phyloP scores from a whole-genome alignment of 2,113 vertebrate genomes.

The Pelodiscus sinensis region DNA sequence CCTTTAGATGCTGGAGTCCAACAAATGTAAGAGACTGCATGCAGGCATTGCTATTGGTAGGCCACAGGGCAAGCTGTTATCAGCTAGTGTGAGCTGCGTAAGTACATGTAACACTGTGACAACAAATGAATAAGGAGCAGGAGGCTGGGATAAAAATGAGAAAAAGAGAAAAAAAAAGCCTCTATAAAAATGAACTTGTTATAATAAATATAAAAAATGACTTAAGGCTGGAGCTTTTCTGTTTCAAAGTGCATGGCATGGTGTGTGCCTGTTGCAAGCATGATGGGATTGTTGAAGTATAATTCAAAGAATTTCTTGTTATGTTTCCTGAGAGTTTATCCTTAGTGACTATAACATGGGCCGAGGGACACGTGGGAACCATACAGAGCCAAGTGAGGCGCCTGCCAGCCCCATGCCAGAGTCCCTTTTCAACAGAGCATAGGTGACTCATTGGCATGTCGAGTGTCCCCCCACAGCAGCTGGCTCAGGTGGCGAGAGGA shows the following conservation, averaged over 20 bases:
- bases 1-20: background rate
- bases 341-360: fast-evolving
- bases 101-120: fast-evolving
- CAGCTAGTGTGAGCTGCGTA: fast-evolving
- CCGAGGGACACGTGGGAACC: background rate
- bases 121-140: fast-evolving
- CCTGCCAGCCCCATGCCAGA: too few species aligned
- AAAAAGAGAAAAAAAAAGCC: background rate
- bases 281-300: fast-evolving
- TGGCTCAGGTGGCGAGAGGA: too few species aligned
- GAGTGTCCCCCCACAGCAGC: too few species aligned
- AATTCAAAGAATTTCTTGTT: conserved; percentile 45
- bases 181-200: background rate
- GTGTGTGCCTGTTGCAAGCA: fast-evolving
- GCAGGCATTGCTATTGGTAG: background rate
- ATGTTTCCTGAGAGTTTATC: background rate
- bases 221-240: background rate
- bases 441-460: too few species aligned
- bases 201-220: background rate
- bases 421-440: too few species aligned
- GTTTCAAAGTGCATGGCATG: fast-evolving
- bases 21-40: fast-evolving
- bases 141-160: fast-evolving
- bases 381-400: too few species aligned
- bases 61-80: fast-evolving